phyloP scores from a whole-genome alignment of 2,113 vertebrate genomes.

The Myotis davidii region DNA sequence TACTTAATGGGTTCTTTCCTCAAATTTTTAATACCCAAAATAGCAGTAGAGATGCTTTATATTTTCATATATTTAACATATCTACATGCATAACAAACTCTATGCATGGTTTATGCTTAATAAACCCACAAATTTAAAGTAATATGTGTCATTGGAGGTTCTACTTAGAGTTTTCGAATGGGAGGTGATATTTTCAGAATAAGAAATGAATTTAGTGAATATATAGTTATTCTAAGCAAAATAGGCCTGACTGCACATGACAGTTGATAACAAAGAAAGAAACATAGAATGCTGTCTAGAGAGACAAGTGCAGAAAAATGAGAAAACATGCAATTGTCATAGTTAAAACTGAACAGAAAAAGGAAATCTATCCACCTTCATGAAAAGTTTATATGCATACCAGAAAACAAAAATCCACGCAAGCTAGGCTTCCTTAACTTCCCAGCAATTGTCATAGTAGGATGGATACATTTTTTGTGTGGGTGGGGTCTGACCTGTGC shows the following conservation, averaged over 20 bases:
- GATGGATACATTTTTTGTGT: not conserved
- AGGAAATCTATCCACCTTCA: not conserved
- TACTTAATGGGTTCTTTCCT: not conserved
- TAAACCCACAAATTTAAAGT: not conserved
- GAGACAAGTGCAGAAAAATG: not conserved
- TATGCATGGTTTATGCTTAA: not conserved
- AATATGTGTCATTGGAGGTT: not conserved
- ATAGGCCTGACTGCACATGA: not conserved
- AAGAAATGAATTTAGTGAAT: not conserved
- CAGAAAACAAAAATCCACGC: not conserved
- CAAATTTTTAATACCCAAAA: not conserved
- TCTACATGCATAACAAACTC: not conserved
- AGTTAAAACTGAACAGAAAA: not conserved
- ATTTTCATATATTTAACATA: not conserved
- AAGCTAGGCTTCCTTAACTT: not conserved
- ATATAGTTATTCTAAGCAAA: not conserved
- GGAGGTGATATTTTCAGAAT: not conserved
- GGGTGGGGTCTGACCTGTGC: accelerated
- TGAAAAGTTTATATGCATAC: not conserved
- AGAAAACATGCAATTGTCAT: not conserved
- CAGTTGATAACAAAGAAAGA: not conserved
- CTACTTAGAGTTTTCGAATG: not conserved
- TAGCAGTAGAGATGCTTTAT: not conserved
- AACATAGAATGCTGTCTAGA: not conserved
- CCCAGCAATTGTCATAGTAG: not conserved